These are phyloP conservation scores for Corythornis madagascariensis DNA, from an alignment of 2,113 vertebrate species.

Conservation along the genomic window DNA sequence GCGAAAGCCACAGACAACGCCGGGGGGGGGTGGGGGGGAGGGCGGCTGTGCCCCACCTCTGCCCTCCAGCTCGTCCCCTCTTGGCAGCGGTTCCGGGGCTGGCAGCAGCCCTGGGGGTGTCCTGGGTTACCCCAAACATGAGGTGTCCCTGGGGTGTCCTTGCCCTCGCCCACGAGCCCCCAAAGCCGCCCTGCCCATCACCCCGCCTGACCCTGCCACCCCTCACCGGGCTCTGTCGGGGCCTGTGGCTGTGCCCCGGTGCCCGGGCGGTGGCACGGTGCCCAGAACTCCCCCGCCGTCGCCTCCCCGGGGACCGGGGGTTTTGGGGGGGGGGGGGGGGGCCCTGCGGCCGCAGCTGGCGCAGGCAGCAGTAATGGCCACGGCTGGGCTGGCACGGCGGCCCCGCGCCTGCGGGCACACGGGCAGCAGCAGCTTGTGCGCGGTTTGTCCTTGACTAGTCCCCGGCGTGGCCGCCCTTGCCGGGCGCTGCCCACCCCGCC, in stretches of 20 bases:
- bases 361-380: constrained; percentile 51
- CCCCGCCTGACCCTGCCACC: neutral
- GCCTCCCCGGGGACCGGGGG: neutral
- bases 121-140: neutral
- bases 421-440: constrained; percentile 51
- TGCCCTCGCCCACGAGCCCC: neutral
- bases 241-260: neutral
- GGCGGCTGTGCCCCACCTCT: rapidly evolving
- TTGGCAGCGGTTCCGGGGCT: neutral
- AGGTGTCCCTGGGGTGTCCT: neutral
- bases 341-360: constrained; percentile 43
- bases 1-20: neutral
- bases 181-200: rapidly evolving
- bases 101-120: neutral
- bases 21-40: too few species aligned
- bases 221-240: rapidly evolving
- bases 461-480: neutral
- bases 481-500: neutral
- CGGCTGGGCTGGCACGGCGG: constrained; percentile 53
- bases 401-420: constrained; percentile 12
- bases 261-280: constrained; percentile 8
- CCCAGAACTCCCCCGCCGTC: neutral
- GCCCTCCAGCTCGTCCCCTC: neutral
- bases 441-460: constrained; percentile 53
- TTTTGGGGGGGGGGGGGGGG: neutral